Percentiles rank a stretch among this genome's conserved stretches.
Evolutionary conservation across 2,797 vertebrate genomes (phyloP).

Genomic region (Prionace glauca): DNA sequence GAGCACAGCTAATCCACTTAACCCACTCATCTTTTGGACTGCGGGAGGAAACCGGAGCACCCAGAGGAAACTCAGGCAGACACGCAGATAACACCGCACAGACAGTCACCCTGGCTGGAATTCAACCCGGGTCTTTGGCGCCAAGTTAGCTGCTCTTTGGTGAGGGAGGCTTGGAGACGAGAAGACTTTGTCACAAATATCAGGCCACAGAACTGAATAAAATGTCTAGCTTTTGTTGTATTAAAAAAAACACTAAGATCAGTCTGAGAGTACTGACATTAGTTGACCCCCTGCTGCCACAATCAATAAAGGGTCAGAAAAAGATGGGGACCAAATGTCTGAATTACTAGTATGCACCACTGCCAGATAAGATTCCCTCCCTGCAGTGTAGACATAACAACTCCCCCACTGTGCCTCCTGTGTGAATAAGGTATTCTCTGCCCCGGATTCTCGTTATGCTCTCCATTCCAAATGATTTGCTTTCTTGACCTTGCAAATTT

Average conservation of each 20-base stretch:
- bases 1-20: too few species aligned
- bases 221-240: not conserved
- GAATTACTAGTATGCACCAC: not conserved
- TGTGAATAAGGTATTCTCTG: not conserved
- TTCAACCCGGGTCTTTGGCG: too few species aligned
- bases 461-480: not conserved
- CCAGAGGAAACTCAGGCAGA: too few species aligned
- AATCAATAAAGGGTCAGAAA: constrained; percentile 14
- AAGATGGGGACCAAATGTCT: not conserved
- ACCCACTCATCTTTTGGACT: too few species aligned
- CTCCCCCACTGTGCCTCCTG: not conserved
- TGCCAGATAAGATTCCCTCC: not conserved
- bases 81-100: too few species aligned
- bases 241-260: not conserved
- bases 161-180: not conserved
- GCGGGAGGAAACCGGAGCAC: too few species aligned
- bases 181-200: not conserved
- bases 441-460: not conserved
- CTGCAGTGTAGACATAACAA: not conserved
- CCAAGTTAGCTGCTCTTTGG: not conserved
- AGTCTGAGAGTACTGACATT: not conserved
- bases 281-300: not conserved
- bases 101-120: too few species aligned
- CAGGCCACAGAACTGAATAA: not conserved
- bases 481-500: not conserved